These are phyloP conservation scores for Pinctada fucata DNA, from an alignment of 2,888 invertebrate genomes.

Conservation along the genomic window DNA sequence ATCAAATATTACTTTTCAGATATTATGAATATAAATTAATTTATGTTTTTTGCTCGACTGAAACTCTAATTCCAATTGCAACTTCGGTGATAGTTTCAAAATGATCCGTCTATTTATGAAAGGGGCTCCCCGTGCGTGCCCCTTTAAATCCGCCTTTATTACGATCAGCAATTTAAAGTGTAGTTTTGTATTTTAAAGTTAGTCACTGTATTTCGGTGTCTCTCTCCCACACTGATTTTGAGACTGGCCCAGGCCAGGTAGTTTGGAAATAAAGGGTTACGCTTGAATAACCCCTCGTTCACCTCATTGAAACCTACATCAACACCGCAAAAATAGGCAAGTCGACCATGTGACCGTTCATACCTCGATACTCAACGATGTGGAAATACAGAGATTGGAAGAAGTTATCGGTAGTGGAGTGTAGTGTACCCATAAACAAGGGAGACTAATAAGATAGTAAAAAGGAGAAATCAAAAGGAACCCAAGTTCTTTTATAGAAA, in stretches of 20 bases:
- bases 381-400: background rate
- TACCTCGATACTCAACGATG: background rate
- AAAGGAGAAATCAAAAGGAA: too few relatives aligned
- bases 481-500: too few relatives aligned
- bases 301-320: conserved; percentile 3
- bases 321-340: background rate
- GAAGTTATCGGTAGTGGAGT: background rate
- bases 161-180: background rate
- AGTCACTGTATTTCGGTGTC: background rate
- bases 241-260: background rate
- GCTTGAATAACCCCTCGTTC: background rate
- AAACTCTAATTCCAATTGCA: too few relatives aligned
- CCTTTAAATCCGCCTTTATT: background rate
- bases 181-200: background rate
- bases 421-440: background rate
- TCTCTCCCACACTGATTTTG: background rate
- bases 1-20: too few relatives aligned
- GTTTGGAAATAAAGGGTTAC: background rate
- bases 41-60: too few relatives aligned
- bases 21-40: too few relatives aligned
- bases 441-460: background rate
- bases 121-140: background rate
- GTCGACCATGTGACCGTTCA: background rate
- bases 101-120: too few relatives aligned
- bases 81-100: too few relatives aligned